phyloP scores from a whole-genome alignment of 2,888 invertebrate genomes.

The Heteromurus nitidus region DNA sequence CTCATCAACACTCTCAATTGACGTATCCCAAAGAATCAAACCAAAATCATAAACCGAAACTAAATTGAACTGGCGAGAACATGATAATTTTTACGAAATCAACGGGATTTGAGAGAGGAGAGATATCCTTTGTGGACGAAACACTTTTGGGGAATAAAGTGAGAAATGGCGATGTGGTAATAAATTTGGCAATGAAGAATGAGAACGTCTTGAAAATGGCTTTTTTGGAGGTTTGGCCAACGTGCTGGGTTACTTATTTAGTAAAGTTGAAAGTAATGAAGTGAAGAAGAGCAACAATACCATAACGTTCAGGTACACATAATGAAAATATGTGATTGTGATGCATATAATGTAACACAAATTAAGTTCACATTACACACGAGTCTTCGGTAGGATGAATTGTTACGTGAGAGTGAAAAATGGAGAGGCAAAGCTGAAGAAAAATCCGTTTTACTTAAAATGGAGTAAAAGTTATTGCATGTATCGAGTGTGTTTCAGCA shows the following conservation, averaged over 20 bases:
- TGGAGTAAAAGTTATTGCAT: background rate
- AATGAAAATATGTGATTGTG: too few species aligned
- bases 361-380: conserved; percentile 16
- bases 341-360: background rate
- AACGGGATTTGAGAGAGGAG: conserved; percentile 38
- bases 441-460: background rate
- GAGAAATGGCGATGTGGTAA: background rate
- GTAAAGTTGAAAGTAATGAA: too few species aligned
- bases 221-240: conserved; percentile 22
- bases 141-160: background rate
- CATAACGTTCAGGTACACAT: background rate
- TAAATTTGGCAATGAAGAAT: conserved; percentile 55
- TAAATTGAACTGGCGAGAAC: conserved; percentile 26
- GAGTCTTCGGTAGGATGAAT: conserved; percentile 25
- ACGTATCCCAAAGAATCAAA: too few species aligned
- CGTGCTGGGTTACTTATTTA: conserved; percentile 1
- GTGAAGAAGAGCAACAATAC: background rate
- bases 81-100: conserved; percentile 7
- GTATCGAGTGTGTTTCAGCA: too few species aligned
- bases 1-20: too few species aligned
- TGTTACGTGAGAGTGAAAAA: conserved; percentile 31
- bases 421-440: conserved; percentile 3
- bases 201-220: conserved; percentile 42
- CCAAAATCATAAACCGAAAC: conserved; percentile 47
- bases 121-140: background rate